Conservation (phyloP, 2,797 vertebrate species). For the Delichon dasypus region DNA sequence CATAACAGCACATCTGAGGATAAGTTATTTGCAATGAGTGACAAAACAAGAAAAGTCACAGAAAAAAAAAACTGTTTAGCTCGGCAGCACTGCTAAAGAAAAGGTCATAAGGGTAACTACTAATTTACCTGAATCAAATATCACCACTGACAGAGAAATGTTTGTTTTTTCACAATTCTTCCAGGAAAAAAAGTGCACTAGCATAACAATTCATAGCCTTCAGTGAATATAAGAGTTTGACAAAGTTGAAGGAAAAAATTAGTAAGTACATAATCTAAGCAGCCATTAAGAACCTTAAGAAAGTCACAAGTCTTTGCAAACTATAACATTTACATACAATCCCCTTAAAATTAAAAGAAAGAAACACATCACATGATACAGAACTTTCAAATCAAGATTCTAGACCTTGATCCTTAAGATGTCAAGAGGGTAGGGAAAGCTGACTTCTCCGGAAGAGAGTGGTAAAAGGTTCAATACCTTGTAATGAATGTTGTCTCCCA, state of each 20-base stretch:
- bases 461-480: constrained; percentile 40
- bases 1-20: neutral
- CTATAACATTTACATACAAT: neutral
- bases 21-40: neutral
- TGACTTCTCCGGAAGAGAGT: neutral
- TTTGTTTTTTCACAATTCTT: neutral
- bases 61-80: neutral
- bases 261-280: neutral
- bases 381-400: neutral
- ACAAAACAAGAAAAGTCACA: neutral
- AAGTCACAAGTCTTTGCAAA: neutral
- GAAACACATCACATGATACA: neutral
- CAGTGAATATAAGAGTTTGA: neutral
- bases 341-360: neutral
- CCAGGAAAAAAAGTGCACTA: neutral
- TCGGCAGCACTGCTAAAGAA: neutral
- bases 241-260: neutral
- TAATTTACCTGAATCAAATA: neutral
- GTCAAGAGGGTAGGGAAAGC: neutral
- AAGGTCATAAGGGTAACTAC: neutral
- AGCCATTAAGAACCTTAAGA: neutral
- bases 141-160: neutral
- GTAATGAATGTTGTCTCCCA: constrained; percentile 19
- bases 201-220: neutral
- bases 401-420: neutral